These are phyloP conservation scores for Ochropleura leucogaster DNA, from an alignment of 2,888 invertebrate genomes.

Conservation along the genomic window DNA sequence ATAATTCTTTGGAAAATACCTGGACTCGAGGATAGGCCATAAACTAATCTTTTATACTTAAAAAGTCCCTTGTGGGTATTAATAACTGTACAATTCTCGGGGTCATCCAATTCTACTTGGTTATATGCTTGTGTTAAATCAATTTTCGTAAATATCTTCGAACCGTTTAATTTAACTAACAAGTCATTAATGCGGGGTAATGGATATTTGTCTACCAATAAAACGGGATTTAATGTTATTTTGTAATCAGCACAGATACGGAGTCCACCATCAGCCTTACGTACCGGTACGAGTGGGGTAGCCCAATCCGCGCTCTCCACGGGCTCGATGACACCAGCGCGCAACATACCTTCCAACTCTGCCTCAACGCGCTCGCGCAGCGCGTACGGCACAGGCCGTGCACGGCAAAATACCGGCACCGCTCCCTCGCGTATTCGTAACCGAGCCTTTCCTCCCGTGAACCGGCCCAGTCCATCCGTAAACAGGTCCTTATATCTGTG, in stretches of 20 bases:
- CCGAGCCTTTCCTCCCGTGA: conserved; percentile 51
- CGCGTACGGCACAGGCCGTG: conserved; percentile 58
- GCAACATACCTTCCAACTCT: too few relatives aligned
- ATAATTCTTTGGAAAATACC: conserved; percentile 3
- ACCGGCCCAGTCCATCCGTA: conserved; percentile 43
- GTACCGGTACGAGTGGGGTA: too few relatives aligned
- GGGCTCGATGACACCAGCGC: too few relatives aligned
- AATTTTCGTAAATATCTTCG: conserved; percentile 9
- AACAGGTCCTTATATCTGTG: conserved; percentile 49
- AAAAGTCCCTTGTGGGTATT: conserved; percentile 10
- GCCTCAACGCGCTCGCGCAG: conserved; percentile 8
- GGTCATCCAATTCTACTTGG: neutral
- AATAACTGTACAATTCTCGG: neutral
- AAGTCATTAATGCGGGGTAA: neutral
- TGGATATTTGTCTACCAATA: too few relatives aligned
- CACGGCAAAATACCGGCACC: conserved; percentile 57
- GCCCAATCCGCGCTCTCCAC: too few relatives aligned
- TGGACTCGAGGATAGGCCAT: neutral
- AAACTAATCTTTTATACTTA: conserved; percentile 6
- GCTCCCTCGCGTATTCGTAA: conserved; percentile 57
- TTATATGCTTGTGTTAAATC: conserved; percentile 9
- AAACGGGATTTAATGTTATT: too few relatives aligned
- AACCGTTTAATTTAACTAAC: conserved; percentile 1
- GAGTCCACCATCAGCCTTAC: too few relatives aligned
- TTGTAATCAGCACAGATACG: too few relatives aligned